Percentiles rank a stretch among this genome's conserved stretches.
These are phyloP conservation scores for Diuraphis noxia DNA, from an alignment of 1,140 invertebrate species.

Conservation along the genomic window DNA sequence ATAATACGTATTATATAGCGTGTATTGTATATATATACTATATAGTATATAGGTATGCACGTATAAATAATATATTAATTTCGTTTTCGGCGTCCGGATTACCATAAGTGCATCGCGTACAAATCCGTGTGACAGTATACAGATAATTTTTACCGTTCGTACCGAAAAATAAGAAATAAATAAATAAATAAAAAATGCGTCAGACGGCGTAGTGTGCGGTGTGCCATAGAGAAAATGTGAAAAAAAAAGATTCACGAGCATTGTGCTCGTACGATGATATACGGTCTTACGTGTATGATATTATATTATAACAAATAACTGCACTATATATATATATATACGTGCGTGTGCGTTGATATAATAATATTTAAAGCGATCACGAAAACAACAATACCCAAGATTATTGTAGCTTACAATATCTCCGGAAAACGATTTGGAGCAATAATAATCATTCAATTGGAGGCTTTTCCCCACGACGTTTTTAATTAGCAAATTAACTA, in stretches of 20 bases:
- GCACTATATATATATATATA: no score
- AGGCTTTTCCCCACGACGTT: no score
- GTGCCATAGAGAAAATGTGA: background rate
- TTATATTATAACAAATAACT: no score
- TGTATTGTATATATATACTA: background rate
- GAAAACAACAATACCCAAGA: no score
- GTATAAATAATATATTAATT: background rate
- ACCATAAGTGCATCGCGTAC: constrained; percentile 43
- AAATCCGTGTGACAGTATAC: constrained; percentile 25
- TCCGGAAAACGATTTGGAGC: no score
- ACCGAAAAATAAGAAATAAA: background rate
- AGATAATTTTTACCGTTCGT: constrained; percentile 39
- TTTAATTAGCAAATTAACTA: no score
- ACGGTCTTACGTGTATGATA: background rate
- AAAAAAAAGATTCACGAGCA: background rate
- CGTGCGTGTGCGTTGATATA: no score
- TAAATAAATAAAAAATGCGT: background rate
- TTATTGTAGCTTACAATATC: no score
- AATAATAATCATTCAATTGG: no score
- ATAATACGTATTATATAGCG: background rate
- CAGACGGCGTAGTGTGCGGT: background rate
- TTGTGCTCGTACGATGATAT: background rate
- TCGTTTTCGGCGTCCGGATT: constrained; percentile 21
- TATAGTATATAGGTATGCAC: no score
- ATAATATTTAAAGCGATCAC: no score